phyloP scores from a whole-genome alignment of 2,113 vertebrate species.

The Channa maculata region DNA sequence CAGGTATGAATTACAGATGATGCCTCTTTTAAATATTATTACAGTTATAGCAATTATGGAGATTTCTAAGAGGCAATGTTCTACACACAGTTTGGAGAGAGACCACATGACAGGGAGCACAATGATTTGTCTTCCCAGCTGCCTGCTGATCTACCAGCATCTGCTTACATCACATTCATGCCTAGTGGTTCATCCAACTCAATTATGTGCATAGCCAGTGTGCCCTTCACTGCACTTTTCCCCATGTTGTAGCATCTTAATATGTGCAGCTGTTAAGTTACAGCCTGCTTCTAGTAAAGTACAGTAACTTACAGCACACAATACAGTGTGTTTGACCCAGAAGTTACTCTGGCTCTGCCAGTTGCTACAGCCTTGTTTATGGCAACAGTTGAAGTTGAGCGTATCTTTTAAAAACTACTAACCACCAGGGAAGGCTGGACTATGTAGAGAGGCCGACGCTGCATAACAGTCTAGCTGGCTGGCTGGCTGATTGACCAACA shows the following conservation, averaged over 20 bases:
- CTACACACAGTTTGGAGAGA: background rate
- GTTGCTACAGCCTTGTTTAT: constrained; percentile 61
- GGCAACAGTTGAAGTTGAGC: constrained; percentile 44
- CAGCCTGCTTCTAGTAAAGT: constrained; percentile 37
- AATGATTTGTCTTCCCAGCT: constrained; percentile 29
- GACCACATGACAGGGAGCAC: background rate
- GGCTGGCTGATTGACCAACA: constrained; percentile 59
- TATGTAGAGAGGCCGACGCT: constrained; percentile 42
- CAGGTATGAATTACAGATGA: background rate
- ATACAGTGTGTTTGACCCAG: constrained; percentile 36
- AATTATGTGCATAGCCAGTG: constrained; percentile 20
- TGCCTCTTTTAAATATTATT: background rate
- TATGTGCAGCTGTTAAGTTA: constrained; percentile 31
- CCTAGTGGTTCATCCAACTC: constrained; percentile 14
- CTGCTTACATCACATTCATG: constrained; percentile 45
- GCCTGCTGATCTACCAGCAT: constrained; percentile 45
- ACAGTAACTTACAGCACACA: background rate
- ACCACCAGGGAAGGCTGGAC: constrained; percentile 45
- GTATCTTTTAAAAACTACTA: constrained; percentile 33
- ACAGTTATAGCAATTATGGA: background rate
- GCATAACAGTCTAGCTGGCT: constrained; percentile 17
- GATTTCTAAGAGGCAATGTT: background rate
- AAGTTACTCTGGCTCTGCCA: constrained; percentile 7
- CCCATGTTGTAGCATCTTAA: constrained; percentile 21
- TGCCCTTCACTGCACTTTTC: constrained; percentile 24